A percentile compares a stretch with the other conserved stretches of the same genome.
These are phyloP conservation scores for Hylaea fasciaria DNA, from an alignment of 2,888 invertebrate species.

Conservation along the genomic window DNA sequence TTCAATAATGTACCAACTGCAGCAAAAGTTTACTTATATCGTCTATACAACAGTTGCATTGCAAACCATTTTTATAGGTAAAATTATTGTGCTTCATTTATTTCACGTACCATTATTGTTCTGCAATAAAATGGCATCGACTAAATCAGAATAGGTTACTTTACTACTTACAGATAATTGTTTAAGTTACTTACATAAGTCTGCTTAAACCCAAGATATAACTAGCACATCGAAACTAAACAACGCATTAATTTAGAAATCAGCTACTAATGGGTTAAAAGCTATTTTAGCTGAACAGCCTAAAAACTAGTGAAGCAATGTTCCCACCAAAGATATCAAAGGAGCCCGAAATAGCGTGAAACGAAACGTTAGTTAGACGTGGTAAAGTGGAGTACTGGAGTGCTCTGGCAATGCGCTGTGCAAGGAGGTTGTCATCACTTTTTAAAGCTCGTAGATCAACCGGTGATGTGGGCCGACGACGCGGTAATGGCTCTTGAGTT, in stretches of 20 bases:
- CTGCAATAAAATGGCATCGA: no score
- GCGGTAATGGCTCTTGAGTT: constrained; percentile 72
- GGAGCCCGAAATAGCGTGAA: constrained; percentile 23
- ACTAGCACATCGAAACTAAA: constrained; percentile 22
- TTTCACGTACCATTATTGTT: no score
- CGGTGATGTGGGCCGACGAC: constrained; percentile 60
- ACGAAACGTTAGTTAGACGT: constrained; percentile 8
- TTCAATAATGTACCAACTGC: no score
- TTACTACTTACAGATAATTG: no score
- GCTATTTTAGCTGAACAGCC: constrained; percentile 28
- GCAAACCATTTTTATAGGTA: no score
- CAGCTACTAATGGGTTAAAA: constrained; percentile 24
- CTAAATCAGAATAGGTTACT: no score
- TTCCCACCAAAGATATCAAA: constrained; percentile 26
- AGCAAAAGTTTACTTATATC: no score
- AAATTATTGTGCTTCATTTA: no score
- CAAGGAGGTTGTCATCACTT: constrained; percentile 67
- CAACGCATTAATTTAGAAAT: constrained; percentile 29
- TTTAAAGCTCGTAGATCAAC: constrained; percentile 68
- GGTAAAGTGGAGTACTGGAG: constrained; percentile 16
- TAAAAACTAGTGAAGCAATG: constrained; percentile 21
- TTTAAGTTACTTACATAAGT: not conserved
- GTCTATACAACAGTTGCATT: no score
- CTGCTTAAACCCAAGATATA: constrained; percentile 9
- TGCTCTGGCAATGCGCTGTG: constrained; percentile 20